Conservation (phyloP, 2,113 vertebrate genomes). For the Capreolus pygargus region DNA sequence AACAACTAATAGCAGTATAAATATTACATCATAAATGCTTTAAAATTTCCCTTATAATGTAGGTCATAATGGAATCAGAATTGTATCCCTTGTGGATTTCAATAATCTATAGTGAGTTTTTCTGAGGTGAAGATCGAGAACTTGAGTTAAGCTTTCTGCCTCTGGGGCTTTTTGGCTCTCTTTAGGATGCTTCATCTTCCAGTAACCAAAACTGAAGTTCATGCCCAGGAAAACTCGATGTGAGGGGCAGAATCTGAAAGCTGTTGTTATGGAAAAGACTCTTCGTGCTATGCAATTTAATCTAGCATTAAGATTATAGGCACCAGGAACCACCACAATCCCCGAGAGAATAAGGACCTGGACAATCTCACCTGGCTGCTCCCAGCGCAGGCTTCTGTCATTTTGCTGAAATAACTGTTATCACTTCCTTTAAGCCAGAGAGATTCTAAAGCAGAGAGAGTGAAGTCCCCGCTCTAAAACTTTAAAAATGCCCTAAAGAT, state of each 20-base stretch:
- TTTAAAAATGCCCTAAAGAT: not conserved
- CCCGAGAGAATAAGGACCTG: not conserved
- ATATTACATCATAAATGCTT: not conserved
- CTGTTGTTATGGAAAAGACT: not conserved
- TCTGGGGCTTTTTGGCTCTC: not conserved
- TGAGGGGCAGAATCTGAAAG: not conserved
- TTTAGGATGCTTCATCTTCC: not conserved
- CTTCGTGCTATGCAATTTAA: rapidly evolving
- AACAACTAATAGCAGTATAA: not conserved
- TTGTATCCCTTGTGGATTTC: not conserved
- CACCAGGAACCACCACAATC: not conserved
- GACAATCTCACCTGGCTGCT: not conserved
- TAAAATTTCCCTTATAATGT: not conserved
- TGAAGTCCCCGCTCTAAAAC: not conserved
- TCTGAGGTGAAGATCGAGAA: not conserved
- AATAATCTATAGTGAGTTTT: not conserved
- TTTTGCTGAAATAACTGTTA: not conserved
- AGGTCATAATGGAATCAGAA: not conserved
- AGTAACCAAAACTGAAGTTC: not conserved
- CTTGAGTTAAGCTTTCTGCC: not conserved
- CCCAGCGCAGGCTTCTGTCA: too few species aligned
- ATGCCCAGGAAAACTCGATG: not conserved
- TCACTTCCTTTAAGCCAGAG: not conserved
- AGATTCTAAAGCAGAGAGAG: not conserved
- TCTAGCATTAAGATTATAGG: not conserved